Base-by-base conservation (phyloP, 2,797 vertebrate species). In the Vireo griseus region DNA sequence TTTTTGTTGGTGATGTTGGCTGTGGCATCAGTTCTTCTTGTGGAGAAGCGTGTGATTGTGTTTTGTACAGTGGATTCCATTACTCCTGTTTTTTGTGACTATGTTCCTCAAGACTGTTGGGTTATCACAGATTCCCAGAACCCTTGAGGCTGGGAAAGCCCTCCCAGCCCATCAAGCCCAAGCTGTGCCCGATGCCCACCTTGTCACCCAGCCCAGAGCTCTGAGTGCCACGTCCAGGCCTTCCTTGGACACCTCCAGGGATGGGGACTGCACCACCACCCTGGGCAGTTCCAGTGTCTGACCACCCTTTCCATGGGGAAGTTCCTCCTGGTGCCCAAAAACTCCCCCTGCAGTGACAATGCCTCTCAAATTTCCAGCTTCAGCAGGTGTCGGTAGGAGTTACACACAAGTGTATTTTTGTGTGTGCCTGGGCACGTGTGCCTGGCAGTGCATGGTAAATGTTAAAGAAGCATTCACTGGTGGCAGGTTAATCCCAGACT, bases 1-100 rank as follows among this genome's bases (percentile, higher is more conserved):
- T 37, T 52, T 26, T 1, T 22, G 8, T 2, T 17, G 48, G 35
- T 24, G 29, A 2, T 68, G 77, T 52, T 65, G 52, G 40, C 9
- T 9, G 16, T 57, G 71, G 31, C 62, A 13, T 58, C 57, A 26
- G 0, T 42, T 77, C 20, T 48, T 22, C 50, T 15, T 22, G 31
- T 37, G 52, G 3, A 2, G 26, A 5, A 24, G 28, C 3, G 10
- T 1, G 0, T 37, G n/a, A 3, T 2, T 52, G 39, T 35, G 0
- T 74, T 71, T 48, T 13, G 10, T 22, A 2, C 31, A 2, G 29
- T 21, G 29, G 17, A 5, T 63, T 63, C 73, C 33, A 5, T 37
- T n/a, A 5, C 18, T 47, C 21, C 4, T 0, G n/a, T n/a, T 44
- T 72, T 17, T 28, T 5, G 0, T 61, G 48, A 7, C 28, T 37